A percentile compares a stretch with the other conserved stretches of the same genome.
phyloP scores from a whole-genome alignment of 2,888 invertebrate species.

The Lasiommata megera region DNA sequence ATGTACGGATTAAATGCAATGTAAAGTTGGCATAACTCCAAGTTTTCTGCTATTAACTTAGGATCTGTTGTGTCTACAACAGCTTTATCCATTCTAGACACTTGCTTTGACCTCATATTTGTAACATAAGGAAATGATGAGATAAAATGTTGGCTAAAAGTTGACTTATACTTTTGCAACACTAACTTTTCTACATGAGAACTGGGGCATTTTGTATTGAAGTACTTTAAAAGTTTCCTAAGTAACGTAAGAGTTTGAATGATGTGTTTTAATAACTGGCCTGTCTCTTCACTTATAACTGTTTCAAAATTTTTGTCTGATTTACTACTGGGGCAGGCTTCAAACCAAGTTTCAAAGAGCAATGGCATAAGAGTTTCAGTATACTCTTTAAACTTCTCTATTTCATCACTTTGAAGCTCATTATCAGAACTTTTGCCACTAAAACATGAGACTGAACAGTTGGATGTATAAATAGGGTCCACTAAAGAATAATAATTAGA shows the following conservation, averaged over 20 bases:
- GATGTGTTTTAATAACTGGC: conserved; percentile 82
- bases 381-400: conserved; percentile 81
- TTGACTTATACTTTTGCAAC: conserved; percentile 71
- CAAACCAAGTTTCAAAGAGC: conserved; percentile 91
- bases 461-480: conserved; percentile 52
- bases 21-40: conserved; percentile 68
- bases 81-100: conserved; percentile 38
- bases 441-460: conserved; percentile 65
- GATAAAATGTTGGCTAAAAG: conserved; percentile 81
- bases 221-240: conserved; percentile 67
- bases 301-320: conserved; percentile 65
- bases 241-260: conserved; percentile 83
- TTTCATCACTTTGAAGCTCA: conserved; percentile 56
- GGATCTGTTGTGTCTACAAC: conserved; percentile 58
- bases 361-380: conserved; percentile 87
- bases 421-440: conserved; percentile 63
- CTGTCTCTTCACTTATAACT: conserved; percentile 83
- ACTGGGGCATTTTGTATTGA: conserved; percentile 53
- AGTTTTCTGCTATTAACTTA: conserved; percentile 60
- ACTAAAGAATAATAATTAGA: conserved; percentile 56
- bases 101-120: conserved; percentile 56
- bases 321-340: conserved; percentile 83
- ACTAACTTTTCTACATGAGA: conserved; percentile 74
- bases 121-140: conserved; percentile 81
- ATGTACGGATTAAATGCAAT: conserved; percentile 68